These are phyloP conservation scores for Mesochorus sp. DNA, from an alignment of 2,888 invertebrate species.

Conservation along the genomic window DNA sequence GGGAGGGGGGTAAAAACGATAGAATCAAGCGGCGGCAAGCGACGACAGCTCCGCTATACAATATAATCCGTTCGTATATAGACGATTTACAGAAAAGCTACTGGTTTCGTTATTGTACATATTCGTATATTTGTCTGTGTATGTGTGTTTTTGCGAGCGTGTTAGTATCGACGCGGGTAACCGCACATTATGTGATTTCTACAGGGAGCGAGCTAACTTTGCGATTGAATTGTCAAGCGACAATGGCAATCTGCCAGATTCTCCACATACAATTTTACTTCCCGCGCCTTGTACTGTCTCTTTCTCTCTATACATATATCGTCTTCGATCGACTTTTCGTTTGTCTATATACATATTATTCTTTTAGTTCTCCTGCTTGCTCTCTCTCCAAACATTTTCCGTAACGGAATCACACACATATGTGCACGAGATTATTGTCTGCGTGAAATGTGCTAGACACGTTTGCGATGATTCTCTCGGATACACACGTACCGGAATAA, in stretches of 20 bases:
- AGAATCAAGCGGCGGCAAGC: constrained; percentile 17
- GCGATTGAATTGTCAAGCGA: constrained; percentile 81
- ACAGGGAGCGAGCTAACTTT: constrained; percentile 80
- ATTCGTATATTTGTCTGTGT: neutral
- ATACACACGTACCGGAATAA: no score
- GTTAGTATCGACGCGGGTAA: constrained; percentile 69
- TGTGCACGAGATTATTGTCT: no score
- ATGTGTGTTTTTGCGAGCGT: neutral
- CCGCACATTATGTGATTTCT: constrained; percentile 82
- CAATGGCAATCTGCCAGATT: constrained; percentile 80
- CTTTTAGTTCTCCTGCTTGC: neutral
- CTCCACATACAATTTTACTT: no score
- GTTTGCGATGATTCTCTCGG: no score
- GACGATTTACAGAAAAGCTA: constrained; percentile 44
- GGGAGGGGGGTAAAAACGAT: constrained; percentile 22
- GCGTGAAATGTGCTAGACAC: no score
- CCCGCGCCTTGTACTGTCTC: no score
- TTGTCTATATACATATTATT: constrained; percentile 16
- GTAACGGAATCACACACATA: no score
- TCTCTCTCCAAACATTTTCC: no score
- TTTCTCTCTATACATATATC: constrained; percentile 45
- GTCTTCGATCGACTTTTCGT: constrained; percentile 47
- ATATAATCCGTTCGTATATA: neutral
- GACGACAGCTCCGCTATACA: neutral
- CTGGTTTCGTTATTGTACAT: neutral